Percentiles rank a stretch among this genome's conserved stretches.
Conservation (phyloP, 2,113 vertebrate genomes). For the Acanthochromis polyacanthus region DNA sequence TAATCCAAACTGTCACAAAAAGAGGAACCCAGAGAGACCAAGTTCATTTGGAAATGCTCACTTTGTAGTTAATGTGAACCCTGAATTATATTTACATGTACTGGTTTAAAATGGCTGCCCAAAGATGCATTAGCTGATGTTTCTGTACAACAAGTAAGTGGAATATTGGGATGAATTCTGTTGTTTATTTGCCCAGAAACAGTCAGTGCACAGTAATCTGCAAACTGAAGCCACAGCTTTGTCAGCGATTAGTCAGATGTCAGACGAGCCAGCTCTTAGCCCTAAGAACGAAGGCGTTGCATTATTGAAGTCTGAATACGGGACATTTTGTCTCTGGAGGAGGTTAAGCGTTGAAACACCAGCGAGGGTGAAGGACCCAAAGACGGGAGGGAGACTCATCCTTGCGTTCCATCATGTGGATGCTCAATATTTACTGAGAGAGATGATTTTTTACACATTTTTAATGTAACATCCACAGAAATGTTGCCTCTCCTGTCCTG, state of each 20-base stretch:
- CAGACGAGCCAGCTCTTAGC: slow-evolving; percentile 33
- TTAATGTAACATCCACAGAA: slow-evolving; percentile 29
- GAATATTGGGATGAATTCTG: neutral
- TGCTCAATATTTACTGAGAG: slow-evolving; percentile 63
- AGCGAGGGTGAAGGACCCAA: slow-evolving; percentile 35
- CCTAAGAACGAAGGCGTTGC: slow-evolving; percentile 28
- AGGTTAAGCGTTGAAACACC: slow-evolving; percentile 47
- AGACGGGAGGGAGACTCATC: slow-evolving; percentile 22
- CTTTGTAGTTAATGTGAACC: neutral
- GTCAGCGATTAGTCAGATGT: slow-evolving; percentile 63
- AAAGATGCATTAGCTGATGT: neutral
- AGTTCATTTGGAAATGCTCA: neutral
- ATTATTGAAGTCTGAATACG: slow-evolving; percentile 65
- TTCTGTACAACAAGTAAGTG: neutral
- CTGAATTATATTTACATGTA: neutral
- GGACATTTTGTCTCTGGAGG: slow-evolving; percentile 67
- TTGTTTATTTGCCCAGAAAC: slow-evolving; percentile 34
- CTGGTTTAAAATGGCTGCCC: neutral
- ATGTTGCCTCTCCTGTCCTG: neutral
- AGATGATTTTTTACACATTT: slow-evolving; percentile 25
- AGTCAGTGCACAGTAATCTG: slow-evolving; percentile 21
- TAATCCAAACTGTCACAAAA: slow-evolving; percentile 40
- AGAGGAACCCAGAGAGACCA: neutral
- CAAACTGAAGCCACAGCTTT: slow-evolving; percentile 27
- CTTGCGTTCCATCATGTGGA: slow-evolving; percentile 51